phyloP scores from a whole-genome alignment of 2,888 invertebrate species.

The Drosophila fungiperda region DNA sequence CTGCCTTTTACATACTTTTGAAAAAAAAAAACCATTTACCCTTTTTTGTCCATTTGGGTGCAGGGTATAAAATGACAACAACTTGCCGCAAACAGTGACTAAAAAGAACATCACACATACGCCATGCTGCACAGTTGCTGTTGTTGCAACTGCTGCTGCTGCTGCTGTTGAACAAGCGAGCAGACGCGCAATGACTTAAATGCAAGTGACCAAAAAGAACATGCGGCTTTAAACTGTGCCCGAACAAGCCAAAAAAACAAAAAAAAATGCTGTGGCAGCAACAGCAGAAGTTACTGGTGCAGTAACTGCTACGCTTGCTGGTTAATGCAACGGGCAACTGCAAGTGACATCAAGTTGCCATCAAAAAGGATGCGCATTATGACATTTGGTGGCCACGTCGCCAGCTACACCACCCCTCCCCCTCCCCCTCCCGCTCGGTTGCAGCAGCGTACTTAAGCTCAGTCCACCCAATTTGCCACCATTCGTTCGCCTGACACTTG shows the following conservation, averaged over 20 bases:
- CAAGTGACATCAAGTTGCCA: conserved; percentile 49
- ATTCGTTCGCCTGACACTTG: conserved; percentile 60
- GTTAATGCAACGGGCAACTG: conserved; percentile 35
- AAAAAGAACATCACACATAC: conserved; percentile 60
- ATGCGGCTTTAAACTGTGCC: conserved; percentile 51
- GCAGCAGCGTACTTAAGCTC: conserved; percentile 25
- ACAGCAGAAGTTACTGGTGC: conserved; percentile 27
- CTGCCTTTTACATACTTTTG: too few relatives aligned
- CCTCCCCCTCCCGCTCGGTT: neutral
- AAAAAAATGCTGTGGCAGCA: conserved; percentile 22
- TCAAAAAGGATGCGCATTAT: conserved; percentile 60
- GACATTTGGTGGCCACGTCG: conserved; percentile 60
- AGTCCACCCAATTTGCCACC: conserved; percentile 46
- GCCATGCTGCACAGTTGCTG: conserved; percentile 29
- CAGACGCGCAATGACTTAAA: conserved; percentile 40
- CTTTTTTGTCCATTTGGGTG: too few relatives aligned
- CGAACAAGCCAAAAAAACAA: conserved; percentile 18
- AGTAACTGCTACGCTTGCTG: conserved; percentile 10
- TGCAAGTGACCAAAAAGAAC: conserved; percentile 59
- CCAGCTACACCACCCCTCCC: neutral
- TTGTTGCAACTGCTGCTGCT: neutral
- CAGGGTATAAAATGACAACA: neutral
- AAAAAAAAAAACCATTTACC: too few relatives aligned
- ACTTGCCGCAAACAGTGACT: conserved; percentile 7
- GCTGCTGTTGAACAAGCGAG: neutral